These are phyloP conservation scores for Cloeon dipterum DNA, from an alignment of 2,888 invertebrate genomes.

Conservation along the genomic window DNA sequence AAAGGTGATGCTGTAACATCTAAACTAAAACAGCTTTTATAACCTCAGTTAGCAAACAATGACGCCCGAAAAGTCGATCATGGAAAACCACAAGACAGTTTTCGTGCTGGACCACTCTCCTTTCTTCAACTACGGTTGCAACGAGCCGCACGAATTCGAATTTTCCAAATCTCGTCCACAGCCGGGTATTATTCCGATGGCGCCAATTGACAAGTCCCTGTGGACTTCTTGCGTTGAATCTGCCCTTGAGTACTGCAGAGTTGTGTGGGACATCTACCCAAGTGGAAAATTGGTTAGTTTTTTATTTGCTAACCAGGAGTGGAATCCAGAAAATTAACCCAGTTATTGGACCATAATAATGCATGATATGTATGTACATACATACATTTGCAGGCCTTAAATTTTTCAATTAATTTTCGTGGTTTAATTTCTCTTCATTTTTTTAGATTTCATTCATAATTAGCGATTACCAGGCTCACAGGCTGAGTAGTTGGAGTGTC, in stretches of 20 bases:
- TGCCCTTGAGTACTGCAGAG: slow-evolving; percentile 84
- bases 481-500: slow-evolving; percentile 63
- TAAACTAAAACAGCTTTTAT: too few species aligned
- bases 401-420: slow-evolving; percentile 5
- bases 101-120: slow-evolving; percentile 89
- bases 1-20: too few species aligned
- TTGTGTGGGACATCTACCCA: slow-evolving; percentile 95
- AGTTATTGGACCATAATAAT: background rate
- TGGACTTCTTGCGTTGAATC: slow-evolving; percentile 96
- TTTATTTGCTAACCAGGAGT: slow-evolving; percentile 1
- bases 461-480: slow-evolving; percentile 65
- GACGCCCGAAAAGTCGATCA: slow-evolving; percentile 26
- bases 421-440: slow-evolving; percentile 4
- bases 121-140: slow-evolving; percentile 67
- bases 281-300: slow-evolving; percentile 51
- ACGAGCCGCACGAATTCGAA: slow-evolving; percentile 65
- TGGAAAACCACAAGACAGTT: slow-evolving; percentile 80
- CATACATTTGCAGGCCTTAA: background rate
- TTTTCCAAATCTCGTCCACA: slow-evolving; percentile 41
- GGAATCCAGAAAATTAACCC: background rate
- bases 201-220: slow-evolving; percentile 72
- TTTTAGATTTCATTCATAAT: slow-evolving; percentile 62
- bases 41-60: too few species aligned
- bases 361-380: background rate
- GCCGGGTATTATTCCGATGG: slow-evolving; percentile 46